phyloP scores from a whole-genome alignment of 2,797 vertebrate species.

The Rhinatrema bivittatum region DNA sequence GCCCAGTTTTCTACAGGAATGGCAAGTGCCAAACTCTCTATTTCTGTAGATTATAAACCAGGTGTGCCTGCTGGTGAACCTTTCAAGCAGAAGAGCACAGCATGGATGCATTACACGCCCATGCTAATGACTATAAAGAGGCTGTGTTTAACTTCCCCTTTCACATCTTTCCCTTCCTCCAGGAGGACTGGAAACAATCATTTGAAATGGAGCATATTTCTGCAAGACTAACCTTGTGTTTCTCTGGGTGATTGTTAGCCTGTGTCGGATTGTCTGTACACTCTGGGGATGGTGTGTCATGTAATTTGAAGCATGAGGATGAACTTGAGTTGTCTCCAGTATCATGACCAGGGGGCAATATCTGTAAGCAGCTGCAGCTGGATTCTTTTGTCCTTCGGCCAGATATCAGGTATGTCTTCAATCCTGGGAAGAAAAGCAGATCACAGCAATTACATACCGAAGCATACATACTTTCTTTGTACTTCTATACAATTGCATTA shows the following conservation, averaged over 20 bases:
- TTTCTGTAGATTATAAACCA: too few species aligned
- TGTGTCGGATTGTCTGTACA: constrained; percentile 37
- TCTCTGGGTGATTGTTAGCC: constrained; percentile 49
- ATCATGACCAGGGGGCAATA: constrained; percentile 54
- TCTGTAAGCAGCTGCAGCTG: constrained; percentile 72
- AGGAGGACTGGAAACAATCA: too few species aligned
- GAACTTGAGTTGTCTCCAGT: constrained; percentile 43
- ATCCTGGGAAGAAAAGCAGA: constrained; percentile 57
- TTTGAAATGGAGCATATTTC: too few species aligned
- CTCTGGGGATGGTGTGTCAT: constrained; percentile 42
- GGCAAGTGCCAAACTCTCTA: too few species aligned
- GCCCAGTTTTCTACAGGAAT: too few species aligned
- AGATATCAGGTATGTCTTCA: constrained; percentile 89
- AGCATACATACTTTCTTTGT: neutral
- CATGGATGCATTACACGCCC: too few species aligned
- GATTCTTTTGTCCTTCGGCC: constrained; percentile 68
- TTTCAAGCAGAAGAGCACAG: too few species aligned
- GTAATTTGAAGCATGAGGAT: constrained; percentile 38
- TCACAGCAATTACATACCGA: constrained; percentile 20
- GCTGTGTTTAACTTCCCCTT: too few species aligned
- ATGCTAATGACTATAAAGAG: too few species aligned
- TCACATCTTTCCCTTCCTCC: too few species aligned
- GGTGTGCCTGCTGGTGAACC: too few species aligned
- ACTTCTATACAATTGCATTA: too few species aligned
- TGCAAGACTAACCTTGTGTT: constrained; percentile 66